A percentile compares a stretch with the other conserved stretches of the same genome.
Evolutionary conservation across 2,113 vertebrate species (phyloP).

Genomic region (Gobiocypris rarus): DNA sequence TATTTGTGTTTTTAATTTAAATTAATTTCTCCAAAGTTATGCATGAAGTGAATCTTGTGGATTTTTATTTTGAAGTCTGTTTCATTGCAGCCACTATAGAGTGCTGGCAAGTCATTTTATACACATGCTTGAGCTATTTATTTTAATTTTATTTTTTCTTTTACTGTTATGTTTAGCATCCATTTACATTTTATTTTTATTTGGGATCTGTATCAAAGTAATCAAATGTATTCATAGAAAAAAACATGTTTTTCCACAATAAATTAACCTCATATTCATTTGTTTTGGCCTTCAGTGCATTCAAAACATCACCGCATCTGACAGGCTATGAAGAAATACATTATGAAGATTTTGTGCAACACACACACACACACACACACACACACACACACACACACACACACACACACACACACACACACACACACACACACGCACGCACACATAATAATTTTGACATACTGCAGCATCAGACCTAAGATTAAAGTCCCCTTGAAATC

Average conservation of each 20-base stretch:
- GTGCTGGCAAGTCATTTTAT: conserved; percentile 28
- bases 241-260: not conserved
- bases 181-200: not conserved
- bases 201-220: conserved; percentile 19
- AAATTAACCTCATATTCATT: conserved; percentile 27
- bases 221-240: conserved; percentile 22
- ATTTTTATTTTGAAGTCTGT: conserved; percentile 25
- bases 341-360: too few relatives aligned
- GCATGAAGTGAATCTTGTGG: conserved; percentile 46
- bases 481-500: too few relatives aligned
- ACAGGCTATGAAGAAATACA: not conserved
- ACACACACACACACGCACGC: too few relatives aligned
- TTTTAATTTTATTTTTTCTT: conserved; percentile 40
- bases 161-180: not conserved
- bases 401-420: too few relatives aligned
- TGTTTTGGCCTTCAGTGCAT: not conserved
- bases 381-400: too few relatives aligned
- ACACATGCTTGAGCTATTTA: conserved; percentile 16
- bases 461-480: too few relatives aligned
- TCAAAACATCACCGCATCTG: not conserved
- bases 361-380: too few relatives aligned
- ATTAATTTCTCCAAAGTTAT: conserved; percentile 45
- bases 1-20: conserved; percentile 41
- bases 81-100: conserved; percentile 15
- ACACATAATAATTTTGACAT: too few relatives aligned